Conservation (phyloP, 2,888 invertebrate species). For the Habroteleia sp. region DNA sequence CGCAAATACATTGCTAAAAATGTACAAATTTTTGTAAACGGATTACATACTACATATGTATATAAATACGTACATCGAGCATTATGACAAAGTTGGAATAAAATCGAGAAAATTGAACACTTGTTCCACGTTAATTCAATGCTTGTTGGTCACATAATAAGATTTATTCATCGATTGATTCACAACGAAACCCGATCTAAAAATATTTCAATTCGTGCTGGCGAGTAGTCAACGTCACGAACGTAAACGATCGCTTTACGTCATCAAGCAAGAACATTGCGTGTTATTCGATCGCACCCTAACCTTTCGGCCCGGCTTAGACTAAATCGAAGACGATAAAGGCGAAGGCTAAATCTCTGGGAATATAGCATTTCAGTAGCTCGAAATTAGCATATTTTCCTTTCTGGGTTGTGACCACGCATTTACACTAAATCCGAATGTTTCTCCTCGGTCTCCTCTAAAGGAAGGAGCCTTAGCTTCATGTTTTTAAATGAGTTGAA, state of each 20-base stretch:
- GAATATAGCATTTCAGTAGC: conserved; percentile 25
- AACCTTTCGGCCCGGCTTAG: conserved; percentile 61
- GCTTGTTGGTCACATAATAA: too few relatives aligned
- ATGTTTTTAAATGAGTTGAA: conserved; percentile 44
- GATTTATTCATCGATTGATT: too few relatives aligned
- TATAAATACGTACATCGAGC: too few relatives aligned
- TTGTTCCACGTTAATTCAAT: too few relatives aligned
- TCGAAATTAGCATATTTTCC: conserved; percentile 52
- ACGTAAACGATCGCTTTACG: conserved; percentile 67
- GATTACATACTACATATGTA: too few relatives aligned
- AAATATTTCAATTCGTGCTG: conserved; percentile 67
- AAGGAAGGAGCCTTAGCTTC: conserved; percentile 23
- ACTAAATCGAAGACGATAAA: conserved; percentile 51
- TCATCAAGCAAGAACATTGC: conserved; percentile 64
- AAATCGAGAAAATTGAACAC: too few relatives aligned
- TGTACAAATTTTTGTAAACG: too few relatives aligned
- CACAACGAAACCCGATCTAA: too few relatives aligned
- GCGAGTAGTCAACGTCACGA: conserved; percentile 58
- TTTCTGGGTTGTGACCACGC: conserved; percentile 13
- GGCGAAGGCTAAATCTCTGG: conserved; percentile 38
- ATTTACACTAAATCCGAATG: conserved; percentile 17
- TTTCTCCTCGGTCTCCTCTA: conserved; percentile 24
- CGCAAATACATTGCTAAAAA: too few relatives aligned
- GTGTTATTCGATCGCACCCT: conserved; percentile 63
- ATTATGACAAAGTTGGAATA: too few relatives aligned